A percentile compares a stretch with the other conserved stretches of the same genome.
Conservation (phyloP, 2,888 invertebrate species). For the Drosophila paranaensis region DNA sequence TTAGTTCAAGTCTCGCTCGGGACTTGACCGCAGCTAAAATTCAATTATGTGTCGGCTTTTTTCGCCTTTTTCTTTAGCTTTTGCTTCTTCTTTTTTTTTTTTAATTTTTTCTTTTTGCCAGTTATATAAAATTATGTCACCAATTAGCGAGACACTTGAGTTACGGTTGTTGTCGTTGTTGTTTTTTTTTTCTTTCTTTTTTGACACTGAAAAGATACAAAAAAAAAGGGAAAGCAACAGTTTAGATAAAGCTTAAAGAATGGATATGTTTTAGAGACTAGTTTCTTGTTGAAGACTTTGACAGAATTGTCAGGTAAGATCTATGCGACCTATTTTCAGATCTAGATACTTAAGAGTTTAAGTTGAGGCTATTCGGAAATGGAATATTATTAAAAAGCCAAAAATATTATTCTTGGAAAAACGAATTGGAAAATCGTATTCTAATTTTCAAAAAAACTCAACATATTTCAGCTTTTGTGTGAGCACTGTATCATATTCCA, state of each 20-base stretch:
- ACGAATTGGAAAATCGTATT: not conserved
- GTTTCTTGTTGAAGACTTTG: not conserved
- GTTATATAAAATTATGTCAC: constrained; percentile 71
- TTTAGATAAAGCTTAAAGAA: constrained; percentile 17
- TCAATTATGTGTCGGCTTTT: constrained; percentile 59
- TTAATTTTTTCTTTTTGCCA: constrained; percentile 38
- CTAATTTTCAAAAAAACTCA: not conserved
- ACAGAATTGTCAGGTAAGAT: not conserved
- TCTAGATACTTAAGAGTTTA: not conserved
- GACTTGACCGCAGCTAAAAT: constrained; percentile 50
- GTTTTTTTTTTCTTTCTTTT: constrained; percentile 16
- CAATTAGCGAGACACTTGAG: constrained; percentile 57
- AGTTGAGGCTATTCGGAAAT: no score
- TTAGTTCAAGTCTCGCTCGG: constrained; percentile 56
- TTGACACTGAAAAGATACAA: constrained; percentile 55
- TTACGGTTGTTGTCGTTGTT: constrained; percentile 32
- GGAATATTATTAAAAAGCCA: not conserved
- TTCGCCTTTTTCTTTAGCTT: constrained; percentile 14
- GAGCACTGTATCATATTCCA: constrained; percentile 3
- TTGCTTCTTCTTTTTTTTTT: constrained; percentile 15
- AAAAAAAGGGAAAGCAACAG: constrained; percentile 21
- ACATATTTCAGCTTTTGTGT: not conserved
- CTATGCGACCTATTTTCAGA: constrained; percentile 1
- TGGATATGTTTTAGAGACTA: not conserved
- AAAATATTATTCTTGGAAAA: not conserved